A percentile compares a stretch with the other conserved stretches of the same genome.
Conservation (phyloP, 2,797 vertebrate species). For the Coranthus polyacanthus region DNA sequence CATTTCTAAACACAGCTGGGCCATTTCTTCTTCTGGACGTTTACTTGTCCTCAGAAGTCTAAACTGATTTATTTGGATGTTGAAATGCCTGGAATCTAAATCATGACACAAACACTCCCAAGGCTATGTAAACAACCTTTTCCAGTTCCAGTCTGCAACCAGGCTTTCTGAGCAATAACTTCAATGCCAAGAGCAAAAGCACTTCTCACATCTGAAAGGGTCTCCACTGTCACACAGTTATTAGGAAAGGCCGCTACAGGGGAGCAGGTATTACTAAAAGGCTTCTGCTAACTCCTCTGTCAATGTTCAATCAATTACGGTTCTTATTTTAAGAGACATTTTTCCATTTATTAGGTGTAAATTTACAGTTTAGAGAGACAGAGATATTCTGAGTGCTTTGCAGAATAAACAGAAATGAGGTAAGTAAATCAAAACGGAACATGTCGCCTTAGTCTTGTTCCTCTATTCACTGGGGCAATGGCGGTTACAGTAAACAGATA, state of each 20-base stretch:
- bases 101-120: slow-evolving; percentile 81
- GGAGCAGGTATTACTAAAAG: slow-evolving; percentile 37
- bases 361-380: slow-evolving; percentile 38
- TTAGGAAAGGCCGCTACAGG: slow-evolving; percentile 44
- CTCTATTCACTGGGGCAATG: slow-evolving; percentile 55
- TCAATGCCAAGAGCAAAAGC: slow-evolving; percentile 59
- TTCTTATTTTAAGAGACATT: slow-evolving; percentile 31
- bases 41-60: slow-evolving; percentile 74
- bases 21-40: slow-evolving; percentile 60
- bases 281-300: slow-evolving; percentile 10
- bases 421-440: slow-evolving; percentile 61
- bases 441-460: slow-evolving; percentile 67
- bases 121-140: slow-evolving; percentile 81
- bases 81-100: slow-evolving; percentile 82
- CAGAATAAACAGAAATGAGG: slow-evolving; percentile 58
- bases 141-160: slow-evolving; percentile 65
- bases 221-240: slow-evolving; percentile 57
- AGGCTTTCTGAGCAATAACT: slow-evolving; percentile 70
- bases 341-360: slow-evolving; percentile 35
- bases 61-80: slow-evolving; percentile 80
- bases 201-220: slow-evolving; percentile 63
- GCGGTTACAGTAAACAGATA: slow-evolving; percentile 78
- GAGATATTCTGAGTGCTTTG: slow-evolving; percentile 55
- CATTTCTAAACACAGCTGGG: slow-evolving; percentile 70
- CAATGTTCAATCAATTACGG: slow-evolving; percentile 32